phyloP scores from a whole-genome alignment of 53 echinoderm and acorn worm genomes.

The Echinarachnius parma region DNA sequence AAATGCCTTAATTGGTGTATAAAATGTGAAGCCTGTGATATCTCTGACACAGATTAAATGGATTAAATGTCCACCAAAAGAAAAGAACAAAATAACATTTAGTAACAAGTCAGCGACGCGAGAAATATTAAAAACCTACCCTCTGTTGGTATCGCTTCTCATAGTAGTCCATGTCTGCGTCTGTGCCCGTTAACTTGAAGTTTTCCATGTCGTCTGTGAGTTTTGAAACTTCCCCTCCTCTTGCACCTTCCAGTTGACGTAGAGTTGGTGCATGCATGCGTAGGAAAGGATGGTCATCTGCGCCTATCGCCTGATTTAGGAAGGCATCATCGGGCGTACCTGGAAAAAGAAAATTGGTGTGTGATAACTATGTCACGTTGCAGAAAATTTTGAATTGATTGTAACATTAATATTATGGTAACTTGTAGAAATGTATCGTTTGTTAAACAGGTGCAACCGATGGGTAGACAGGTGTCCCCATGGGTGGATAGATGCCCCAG shows the following conservation, averaged over 20 bases:
- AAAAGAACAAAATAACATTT: not conserved
- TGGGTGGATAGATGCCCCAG: no score
- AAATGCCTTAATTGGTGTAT: no score
- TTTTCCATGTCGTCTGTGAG: slow-evolving; percentile 70
- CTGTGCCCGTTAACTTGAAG: slow-evolving; percentile 75
- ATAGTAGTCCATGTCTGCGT: slow-evolving; percentile 95
- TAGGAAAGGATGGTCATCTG: slow-evolving; percentile 88
- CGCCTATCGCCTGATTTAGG: slow-evolving; percentile 72
- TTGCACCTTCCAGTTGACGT: slow-evolving; percentile 49
- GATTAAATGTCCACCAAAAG: not conserved
- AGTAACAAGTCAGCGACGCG: not conserved
- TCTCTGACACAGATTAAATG: no score
- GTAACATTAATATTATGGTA: no score
- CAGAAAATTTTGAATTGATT: no score
- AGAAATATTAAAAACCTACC: slow-evolving; percentile 36
- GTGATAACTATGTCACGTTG: no score
- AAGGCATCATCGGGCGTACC: slow-evolving; percentile 82
- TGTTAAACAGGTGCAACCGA: no score
- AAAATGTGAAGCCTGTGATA: no score
- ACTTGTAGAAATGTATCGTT: no score
- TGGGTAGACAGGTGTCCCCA: no score
- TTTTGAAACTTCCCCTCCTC: slow-evolving; percentile 44
- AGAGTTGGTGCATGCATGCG: slow-evolving; percentile 81
- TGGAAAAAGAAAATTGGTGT: slow-evolving; percentile 21
- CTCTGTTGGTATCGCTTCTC: slow-evolving; percentile 95